Base-by-base conservation (phyloP, 2,797 vertebrate genomes). In the Philypnodon macrostomus region DNA sequence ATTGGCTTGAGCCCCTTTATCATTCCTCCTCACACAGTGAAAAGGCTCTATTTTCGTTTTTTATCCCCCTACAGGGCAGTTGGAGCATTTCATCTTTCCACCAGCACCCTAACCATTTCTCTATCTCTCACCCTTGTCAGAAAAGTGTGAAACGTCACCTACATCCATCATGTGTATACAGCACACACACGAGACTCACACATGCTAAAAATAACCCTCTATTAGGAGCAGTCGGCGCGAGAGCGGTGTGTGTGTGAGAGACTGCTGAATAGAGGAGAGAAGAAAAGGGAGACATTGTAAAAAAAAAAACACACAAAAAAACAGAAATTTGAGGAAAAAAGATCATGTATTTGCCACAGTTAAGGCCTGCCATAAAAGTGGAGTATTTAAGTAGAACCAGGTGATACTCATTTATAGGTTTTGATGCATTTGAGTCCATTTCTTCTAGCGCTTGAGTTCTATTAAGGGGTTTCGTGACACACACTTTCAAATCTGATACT, bases 161-260 rank as follows among this genome's bases (percentile, higher is more conserved):
- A 58, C 79, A 89, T 89, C 85, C 76, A 86, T 90, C 88, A 87
- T 79, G 56, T 83, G 77, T 85, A 61, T 80, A 81, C 73, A n/a
- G 73, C 80, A 60, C 71, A 70, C 65, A 61, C 58, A 63, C 76
- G 47, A 70, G 62, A 65, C 74, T 79, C 71, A 46, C 73, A 79
- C 30, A 37, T 61, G 67, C 88, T 88, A 90, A 89, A 90, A 90
- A 90, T 90, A 89, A 80, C 70, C 75, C 36, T 68, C 83, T 85
- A 88, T 89, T 88, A 88, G 83, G 73, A 78, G 75, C 69, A 72
- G 79, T 80, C 75, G 77, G 81, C 37, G 51, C 46, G 66, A 53
- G 69, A 65, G 59, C 45, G 58, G 57, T 54, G 65, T 40, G n/a
- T n/a, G n/a, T n/a, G n/a, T n/a, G n/a, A n/a, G n/a, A n/a, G 70